These are phyloP conservation scores for Apamea crenata DNA, from an alignment of 2,888 invertebrate genomes.

Conservation along the genomic window DNA sequence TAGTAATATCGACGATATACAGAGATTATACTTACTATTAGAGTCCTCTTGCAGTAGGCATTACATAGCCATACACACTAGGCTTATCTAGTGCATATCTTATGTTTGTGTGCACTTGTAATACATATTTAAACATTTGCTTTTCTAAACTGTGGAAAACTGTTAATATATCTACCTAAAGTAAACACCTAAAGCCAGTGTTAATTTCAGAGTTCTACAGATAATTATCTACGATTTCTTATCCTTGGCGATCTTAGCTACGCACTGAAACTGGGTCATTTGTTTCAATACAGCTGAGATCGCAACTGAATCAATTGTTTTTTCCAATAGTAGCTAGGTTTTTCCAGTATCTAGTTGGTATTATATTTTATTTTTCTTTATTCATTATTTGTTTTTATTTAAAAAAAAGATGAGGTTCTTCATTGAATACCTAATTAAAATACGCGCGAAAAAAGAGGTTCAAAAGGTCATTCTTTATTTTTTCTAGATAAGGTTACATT, in stretches of 20 bases:
- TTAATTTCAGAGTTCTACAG: constrained; percentile 35
- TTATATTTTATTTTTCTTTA: neutral
- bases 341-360: neutral
- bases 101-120: constrained; percentile 21
- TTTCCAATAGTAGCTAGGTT: neutral
- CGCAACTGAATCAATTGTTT: neutral
- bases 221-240: constrained; percentile 42
- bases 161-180: constrained; percentile 8
- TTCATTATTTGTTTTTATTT: neutral
- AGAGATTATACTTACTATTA: neutral
- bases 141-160: constrained; percentile 25
- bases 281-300: constrained; percentile 23
- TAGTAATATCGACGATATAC: neutral
- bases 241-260: constrained; percentile 10
- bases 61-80: neutral
- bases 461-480: neutral
- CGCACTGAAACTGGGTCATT: constrained; percentile 42
- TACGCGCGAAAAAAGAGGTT: too few species aligned
- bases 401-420: neutral
- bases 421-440: neutral
- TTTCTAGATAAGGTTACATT: neutral
- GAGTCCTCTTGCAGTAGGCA: neutral
- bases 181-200: constrained; percentile 31
- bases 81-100: constrained; percentile 15
- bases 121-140: constrained; percentile 23